Evolutionary conservation across 2,888 invertebrate genomes (phyloP).

Genomic region (Nephrotoma flavescens): DNA sequence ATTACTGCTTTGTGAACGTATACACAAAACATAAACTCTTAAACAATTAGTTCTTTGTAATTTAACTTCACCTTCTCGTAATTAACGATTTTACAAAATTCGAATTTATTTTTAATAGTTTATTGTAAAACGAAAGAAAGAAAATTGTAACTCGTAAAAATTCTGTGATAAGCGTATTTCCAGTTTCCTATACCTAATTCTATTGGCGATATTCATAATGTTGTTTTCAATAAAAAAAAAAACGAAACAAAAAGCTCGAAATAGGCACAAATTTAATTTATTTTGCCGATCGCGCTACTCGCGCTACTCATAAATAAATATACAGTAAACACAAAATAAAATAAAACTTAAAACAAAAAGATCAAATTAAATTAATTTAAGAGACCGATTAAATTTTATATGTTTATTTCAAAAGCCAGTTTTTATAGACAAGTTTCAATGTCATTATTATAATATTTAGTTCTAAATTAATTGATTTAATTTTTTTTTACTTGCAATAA

Average conservation of each 20-base stretch:
- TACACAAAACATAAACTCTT: too few species aligned
- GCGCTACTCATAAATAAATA: neutral
- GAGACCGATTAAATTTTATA: neutral
- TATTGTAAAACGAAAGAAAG: too few species aligned
- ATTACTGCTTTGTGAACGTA: too few species aligned
- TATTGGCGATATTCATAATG: too few species aligned
- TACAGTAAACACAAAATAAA: neutral
- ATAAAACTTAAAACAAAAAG: neutral
- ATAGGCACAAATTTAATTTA: neutral
- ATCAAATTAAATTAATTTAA: neutral
- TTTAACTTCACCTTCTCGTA: too few species aligned
- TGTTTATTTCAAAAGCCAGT: neutral
- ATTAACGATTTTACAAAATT: too few species aligned
- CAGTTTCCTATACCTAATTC: too few species aligned
- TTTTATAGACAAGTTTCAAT: neutral
- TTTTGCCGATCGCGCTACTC: neutral
- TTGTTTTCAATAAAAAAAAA: too few species aligned
- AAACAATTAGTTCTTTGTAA: too few species aligned
- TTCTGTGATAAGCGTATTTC: too few species aligned
- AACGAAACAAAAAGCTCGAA: neutral
- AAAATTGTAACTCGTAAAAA: too few species aligned
- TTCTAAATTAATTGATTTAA: neutral
- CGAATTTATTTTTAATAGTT: too few species aligned
- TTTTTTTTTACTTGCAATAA: neutral
- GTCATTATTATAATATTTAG: neutral